These are phyloP conservation scores for Pararge aegeria DNA, from an alignment of 1,140 invertebrate genomes.

Conservation along the genomic window DNA sequence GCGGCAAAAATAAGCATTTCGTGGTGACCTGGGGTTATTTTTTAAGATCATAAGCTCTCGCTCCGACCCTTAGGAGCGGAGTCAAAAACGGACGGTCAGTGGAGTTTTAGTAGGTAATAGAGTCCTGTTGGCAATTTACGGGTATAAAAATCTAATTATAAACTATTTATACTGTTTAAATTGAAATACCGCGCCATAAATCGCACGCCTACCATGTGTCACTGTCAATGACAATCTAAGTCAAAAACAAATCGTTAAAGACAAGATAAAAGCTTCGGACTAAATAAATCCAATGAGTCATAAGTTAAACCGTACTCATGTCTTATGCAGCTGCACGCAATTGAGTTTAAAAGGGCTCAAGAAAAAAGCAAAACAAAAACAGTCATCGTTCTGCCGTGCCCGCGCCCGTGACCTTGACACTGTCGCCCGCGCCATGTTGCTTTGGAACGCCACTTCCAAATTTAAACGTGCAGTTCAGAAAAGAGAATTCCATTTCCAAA, in stretches of 20 bases:
- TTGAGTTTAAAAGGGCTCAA: slow-evolving; percentile 25
- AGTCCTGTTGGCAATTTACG: too few relatives aligned
- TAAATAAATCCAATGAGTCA: slow-evolving; percentile 35
- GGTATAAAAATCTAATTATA: too few relatives aligned
- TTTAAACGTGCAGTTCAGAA: background rate
- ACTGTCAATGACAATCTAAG: slow-evolving; percentile 12
- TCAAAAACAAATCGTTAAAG: slow-evolving; percentile 5
- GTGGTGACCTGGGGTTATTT: too few relatives aligned
- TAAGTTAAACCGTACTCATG: slow-evolving; percentile 4
- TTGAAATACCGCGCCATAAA: too few relatives aligned
- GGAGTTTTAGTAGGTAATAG: too few relatives aligned
- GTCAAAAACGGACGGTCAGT: too few relatives aligned
- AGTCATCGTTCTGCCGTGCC: slow-evolving; percentile 27
- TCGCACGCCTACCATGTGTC: slow-evolving; percentile 4
- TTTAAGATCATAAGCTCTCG: too few relatives aligned
- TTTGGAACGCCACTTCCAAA: slow-evolving; percentile 11
- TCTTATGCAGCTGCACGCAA: slow-evolving; percentile 40
- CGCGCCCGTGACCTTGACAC: slow-evolving; percentile 52
- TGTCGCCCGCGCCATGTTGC: slow-evolving; percentile 22
- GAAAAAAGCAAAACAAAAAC: slow-evolving; percentile 35
- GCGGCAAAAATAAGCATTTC: too few relatives aligned
- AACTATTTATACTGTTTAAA: too few relatives aligned
- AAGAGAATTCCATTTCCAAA: background rate
- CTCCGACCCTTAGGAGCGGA: too few relatives aligned
- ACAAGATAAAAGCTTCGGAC: slow-evolving; percentile 12